Conservation (phyloP, 2,797 vertebrate genomes). For the Ptychadena robeensis region DNA sequence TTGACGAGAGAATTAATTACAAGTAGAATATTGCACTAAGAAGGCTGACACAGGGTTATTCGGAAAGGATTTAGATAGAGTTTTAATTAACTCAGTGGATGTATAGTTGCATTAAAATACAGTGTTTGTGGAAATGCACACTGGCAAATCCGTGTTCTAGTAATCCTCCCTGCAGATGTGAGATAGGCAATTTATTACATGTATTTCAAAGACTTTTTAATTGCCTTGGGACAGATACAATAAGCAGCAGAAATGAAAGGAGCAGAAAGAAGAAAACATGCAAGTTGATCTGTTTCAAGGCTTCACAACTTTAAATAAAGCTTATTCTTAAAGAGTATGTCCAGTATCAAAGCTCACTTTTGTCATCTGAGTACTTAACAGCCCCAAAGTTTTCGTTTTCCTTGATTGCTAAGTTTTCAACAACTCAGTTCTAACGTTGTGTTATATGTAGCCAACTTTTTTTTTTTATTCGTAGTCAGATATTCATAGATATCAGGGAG, state of each 20-base stretch:
- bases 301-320: conserved; percentile 30
- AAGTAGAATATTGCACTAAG: conserved; percentile 60
- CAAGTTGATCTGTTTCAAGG: conserved; percentile 17
- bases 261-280: conserved; percentile 34
- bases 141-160: conserved; percentile 22
- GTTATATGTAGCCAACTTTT: not conserved
- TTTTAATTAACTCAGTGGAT: conserved; percentile 65
- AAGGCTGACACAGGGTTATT: conserved; percentile 59
- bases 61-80: conserved; percentile 58
- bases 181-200: conserved; percentile 58
- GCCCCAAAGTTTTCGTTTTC: not conserved
- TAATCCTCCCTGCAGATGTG: conserved; percentile 52
- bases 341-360: conserved; percentile 29
- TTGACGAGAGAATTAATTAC: conserved; percentile 66
- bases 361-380: not conserved
- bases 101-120: conserved; percentile 29
- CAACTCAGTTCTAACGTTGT: not conserved
- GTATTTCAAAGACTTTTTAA: conserved; percentile 58
- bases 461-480: no score
- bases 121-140: conserved; percentile 22
- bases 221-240: conserved; percentile 56
- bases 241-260: conserved; percentile 47
- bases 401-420: not conserved
- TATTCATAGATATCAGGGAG: no score
- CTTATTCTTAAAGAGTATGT: conserved; percentile 28